Evolutionary conservation across 2,888 invertebrate species (phyloP).

Genomic region (Drosophila mimica): DNA sequence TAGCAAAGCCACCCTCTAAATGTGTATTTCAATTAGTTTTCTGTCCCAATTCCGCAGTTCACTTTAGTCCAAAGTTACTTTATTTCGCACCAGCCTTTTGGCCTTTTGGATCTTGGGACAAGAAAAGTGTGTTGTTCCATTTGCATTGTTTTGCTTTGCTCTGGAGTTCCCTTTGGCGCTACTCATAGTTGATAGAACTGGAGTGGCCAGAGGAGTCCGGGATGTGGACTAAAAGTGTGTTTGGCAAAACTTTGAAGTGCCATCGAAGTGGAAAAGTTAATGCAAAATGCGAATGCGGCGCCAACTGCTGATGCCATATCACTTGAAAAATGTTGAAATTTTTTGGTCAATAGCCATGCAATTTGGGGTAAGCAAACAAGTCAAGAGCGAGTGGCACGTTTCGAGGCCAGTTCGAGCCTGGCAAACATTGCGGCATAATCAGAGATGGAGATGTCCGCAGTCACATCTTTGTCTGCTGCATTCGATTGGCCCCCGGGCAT

Average conservation of each 20-base stretch:
- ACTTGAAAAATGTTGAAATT: slow-evolving; percentile 67
- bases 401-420: slow-evolving; percentile 30
- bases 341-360: slow-evolving; percentile 72
- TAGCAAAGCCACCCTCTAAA: background rate
- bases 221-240: slow-evolving; percentile 36
- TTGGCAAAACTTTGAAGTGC: slow-evolving; percentile 69
- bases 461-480: slow-evolving; percentile 61
- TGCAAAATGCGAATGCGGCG: slow-evolving; percentile 47
- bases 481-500: slow-evolving; percentile 61
- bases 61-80: background rate
- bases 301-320: slow-evolving; percentile 26
- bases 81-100: background rate
- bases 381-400: slow-evolving; percentile 33
- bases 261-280: slow-evolving; percentile 52
- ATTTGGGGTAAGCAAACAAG: slow-evolving; percentile 79
- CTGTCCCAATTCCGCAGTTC: slow-evolving; percentile 1
- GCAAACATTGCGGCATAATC: slow-evolving; percentile 75
- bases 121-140: slow-evolving; percentile 28
- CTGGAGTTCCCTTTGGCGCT: slow-evolving; percentile 17
- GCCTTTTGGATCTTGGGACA: slow-evolving; percentile 15
- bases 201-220: background rate
- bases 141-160: slow-evolving; percentile 28
- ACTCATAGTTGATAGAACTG: slow-evolving; percentile 64
- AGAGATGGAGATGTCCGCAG: slow-evolving; percentile 25
- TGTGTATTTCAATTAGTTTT: background rate